These are phyloP conservation scores for Pyrochroa serraticornis DNA, from an alignment of 2,888 invertebrate species.

Conservation along the genomic window DNA sequence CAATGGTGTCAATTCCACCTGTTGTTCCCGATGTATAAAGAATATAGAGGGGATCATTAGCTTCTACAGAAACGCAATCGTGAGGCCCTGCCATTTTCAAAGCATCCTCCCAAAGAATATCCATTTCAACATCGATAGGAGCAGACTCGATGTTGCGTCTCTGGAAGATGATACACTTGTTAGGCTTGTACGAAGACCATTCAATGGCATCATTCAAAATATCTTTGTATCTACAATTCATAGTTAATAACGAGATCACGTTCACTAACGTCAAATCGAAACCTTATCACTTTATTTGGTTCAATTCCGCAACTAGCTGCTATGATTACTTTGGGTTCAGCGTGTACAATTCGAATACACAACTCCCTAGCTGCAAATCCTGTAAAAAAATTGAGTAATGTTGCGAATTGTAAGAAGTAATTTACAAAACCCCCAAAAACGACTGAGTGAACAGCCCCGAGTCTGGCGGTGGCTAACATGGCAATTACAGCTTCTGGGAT, in stretches of 20 bases:
- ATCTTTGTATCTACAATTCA: constrained; percentile 70
- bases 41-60: constrained; percentile 89
- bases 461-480: constrained; percentile 85
- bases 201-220: constrained; percentile 83
- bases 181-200: constrained; percentile 73
- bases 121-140: constrained; percentile 67
- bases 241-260: not conserved
- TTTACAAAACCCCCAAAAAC: constrained; percentile 83
- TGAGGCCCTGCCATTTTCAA: constrained; percentile 69
- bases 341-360: constrained; percentile 84
- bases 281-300: constrained; percentile 81
- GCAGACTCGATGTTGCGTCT: constrained; percentile 71
- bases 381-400: constrained; percentile 50
- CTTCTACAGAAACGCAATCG: constrained; percentile 84
- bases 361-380: constrained; percentile 91
- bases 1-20: constrained; percentile 55
- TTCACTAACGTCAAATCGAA: constrained; percentile 29
- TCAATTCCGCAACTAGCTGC: constrained; percentile 92
- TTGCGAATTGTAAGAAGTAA: not conserved
- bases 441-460: constrained; percentile 92
- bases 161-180: constrained; percentile 84
- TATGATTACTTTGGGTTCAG: constrained; percentile 85
- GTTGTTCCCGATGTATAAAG: constrained; percentile 92
- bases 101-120: constrained; percentile 81
- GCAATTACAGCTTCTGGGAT: constrained; percentile 89